Base-by-base conservation (phyloP, 2,888 invertebrate species). In the Calameuta pallipes region DNA sequence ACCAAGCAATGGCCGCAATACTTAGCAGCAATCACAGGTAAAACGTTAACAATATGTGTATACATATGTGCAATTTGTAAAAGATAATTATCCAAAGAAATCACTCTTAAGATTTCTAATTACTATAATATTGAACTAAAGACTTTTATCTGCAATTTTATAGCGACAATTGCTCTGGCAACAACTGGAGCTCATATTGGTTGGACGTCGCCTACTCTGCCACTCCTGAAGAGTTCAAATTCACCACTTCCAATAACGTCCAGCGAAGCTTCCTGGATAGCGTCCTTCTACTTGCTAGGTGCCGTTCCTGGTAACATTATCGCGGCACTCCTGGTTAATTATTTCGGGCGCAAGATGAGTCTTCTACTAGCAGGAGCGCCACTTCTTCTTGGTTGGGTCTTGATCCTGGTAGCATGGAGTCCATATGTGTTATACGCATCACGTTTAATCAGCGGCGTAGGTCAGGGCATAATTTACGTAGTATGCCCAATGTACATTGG, bases 401-500 rank as follows among this genome's bases (percentile, higher is more conserved):
- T 95, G 83, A 93, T 95, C 83, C 94, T 94, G 81, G 90, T 93
- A 68, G 94, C 95, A 37, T 92, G 92, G 76, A 93, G 93, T 6
- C 93, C 94, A 1, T 90, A 92, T 71, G 87, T 93, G 74, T 92
- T 95, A n/a, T 94, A 94, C 89, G 92, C 93, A 11, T 92, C 93
- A 0, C 91, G 94, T 77, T 90, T 95, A 91, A 92, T 95, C 87
- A 94, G 94, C 68, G 95, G 95, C 0, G 89, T 95, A 15, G 94
- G 94, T 0, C 94, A 93, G 70, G 94, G 94, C n/a, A 91, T 93
- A 6, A 93, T 94, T 75, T 94, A 94, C 90, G 94, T 94, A 34
- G 93, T 93, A 1, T 93, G 94, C 33, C 94, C 94, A 0, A 94
- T 94, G 94, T 94, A 94, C 87, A 93, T 94, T 35, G 94, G 94